These are phyloP conservation scores for Nematopogon swammerdamellus DNA, from an alignment of 2,888 invertebrate species.

Conservation along the genomic window DNA sequence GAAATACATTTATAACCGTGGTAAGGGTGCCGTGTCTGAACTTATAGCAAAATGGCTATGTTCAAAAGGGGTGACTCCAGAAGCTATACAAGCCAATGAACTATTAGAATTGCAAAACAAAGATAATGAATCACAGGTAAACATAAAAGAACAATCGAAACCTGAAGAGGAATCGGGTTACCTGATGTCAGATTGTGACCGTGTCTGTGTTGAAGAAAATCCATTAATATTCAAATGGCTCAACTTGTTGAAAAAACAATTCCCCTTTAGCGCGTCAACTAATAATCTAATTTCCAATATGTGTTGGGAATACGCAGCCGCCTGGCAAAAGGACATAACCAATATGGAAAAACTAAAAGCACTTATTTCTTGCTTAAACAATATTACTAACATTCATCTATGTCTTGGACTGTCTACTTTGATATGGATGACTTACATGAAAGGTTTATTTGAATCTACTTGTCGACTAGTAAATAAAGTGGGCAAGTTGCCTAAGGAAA, in stretches of 20 bases:
- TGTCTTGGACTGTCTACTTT: slow-evolving; percentile 79
- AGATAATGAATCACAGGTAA: slow-evolving; percentile 19
- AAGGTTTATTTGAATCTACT: slow-evolving; percentile 71
- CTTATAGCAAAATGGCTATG: slow-evolving; percentile 85
- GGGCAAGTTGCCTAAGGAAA: slow-evolving; percentile 82
- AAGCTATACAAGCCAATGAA: slow-evolving; percentile 55
- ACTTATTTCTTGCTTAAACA: slow-evolving; percentile 66
- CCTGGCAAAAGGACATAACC: slow-evolving; percentile 78
- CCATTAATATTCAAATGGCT: slow-evolving; percentile 59
- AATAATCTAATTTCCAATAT: slow-evolving; percentile 80
- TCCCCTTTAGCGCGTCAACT: slow-evolving; percentile 81
- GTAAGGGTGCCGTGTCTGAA: slow-evolving; percentile 84
- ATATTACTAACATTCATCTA: slow-evolving; percentile 63
- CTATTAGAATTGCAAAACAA: slow-evolving; percentile 25
- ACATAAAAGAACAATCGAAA: slow-evolving; percentile 5
- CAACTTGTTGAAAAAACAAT: slow-evolving; percentile 67
- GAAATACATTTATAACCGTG: slow-evolving; percentile 61
- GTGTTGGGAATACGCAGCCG: slow-evolving; percentile 87
- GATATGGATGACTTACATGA: slow-evolving; percentile 88
- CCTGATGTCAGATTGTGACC: slow-evolving; percentile 32
- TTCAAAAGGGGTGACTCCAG: slow-evolving; percentile 67
- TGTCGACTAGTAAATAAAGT: slow-evolving; percentile 76
- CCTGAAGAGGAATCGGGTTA: slow-evolving; percentile 16
- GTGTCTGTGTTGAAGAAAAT: slow-evolving; percentile 32
- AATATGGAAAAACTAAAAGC: slow-evolving; percentile 64